Evolutionary conservation across 2,113 vertebrate genomes (phyloP).

Genomic region (Hyperopisus bebe): DNA sequence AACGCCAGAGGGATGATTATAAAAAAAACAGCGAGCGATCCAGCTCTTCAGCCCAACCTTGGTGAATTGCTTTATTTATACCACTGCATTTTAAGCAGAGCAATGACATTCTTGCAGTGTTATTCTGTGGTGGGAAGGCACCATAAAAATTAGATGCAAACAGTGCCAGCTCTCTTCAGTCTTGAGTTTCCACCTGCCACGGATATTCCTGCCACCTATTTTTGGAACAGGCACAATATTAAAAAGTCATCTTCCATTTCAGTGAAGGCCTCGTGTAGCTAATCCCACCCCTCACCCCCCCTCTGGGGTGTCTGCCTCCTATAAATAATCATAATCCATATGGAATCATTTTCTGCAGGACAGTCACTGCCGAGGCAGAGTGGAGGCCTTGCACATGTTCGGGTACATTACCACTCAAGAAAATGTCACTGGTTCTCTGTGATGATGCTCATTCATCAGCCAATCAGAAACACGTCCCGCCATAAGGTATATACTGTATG

Average conservation of each 20-base stretch:
- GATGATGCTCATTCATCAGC: not conserved
- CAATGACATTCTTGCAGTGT: not conserved
- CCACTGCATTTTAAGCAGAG: not conserved
- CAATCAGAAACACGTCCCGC: not conserved
- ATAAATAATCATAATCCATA: slow-evolving; percentile 18
- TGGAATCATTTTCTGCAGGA: not conserved
- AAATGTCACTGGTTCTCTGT: not conserved
- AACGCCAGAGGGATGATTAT: not conserved
- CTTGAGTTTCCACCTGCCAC: not conserved
- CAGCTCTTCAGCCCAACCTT: not conserved
- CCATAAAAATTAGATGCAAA: not conserved
- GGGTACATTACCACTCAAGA: not conserved
- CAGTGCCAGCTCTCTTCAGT: not conserved
- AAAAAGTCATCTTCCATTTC: slow-evolving; percentile 16
- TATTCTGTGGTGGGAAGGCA: not conserved
- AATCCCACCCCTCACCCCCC: not conserved
- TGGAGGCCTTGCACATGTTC: not conserved
- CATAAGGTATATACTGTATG: not conserved
- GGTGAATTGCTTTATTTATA: not conserved
- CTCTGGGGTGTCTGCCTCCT: not conserved
- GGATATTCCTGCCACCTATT: slow-evolving; percentile 13
- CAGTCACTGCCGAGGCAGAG: not conserved
- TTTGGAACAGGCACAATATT: slow-evolving; percentile 15
- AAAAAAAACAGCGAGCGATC: not conserved
- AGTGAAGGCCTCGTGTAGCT: not conserved